Percentiles rank a stretch among this genome's conserved stretches.
These are phyloP conservation scores for Xenopus laevis DNA, from an alignment of 2,113 vertebrate genomes.

Conservation along the genomic window DNA sequence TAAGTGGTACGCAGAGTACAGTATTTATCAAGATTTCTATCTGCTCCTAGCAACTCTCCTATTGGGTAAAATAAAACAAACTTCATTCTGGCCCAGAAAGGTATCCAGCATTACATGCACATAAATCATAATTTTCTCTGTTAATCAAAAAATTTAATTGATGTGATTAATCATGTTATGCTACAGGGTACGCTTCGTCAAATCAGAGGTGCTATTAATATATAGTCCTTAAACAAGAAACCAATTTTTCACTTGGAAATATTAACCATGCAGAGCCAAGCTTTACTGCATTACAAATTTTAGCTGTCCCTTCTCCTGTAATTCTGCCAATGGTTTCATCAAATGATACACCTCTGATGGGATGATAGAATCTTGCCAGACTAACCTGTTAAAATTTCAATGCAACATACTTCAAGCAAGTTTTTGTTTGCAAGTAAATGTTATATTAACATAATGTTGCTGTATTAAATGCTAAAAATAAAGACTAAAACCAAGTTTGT, in stretches of 20 bases:
- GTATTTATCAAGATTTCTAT: not conserved
- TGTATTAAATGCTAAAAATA: too few relatives aligned
- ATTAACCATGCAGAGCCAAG: not conserved
- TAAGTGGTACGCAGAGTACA: not conserved
- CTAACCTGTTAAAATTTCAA: too few relatives aligned
- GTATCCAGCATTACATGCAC: constrained; percentile 10
- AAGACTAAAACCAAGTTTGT: too few relatives aligned
- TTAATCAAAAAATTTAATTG: constrained; percentile 36
- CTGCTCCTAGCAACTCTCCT: constrained; percentile 4
- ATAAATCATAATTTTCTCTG: constrained; percentile 37
- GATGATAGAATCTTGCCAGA: too few relatives aligned
- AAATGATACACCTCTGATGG: too few relatives aligned
- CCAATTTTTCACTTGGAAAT: not conserved
- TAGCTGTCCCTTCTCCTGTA: too few relatives aligned
- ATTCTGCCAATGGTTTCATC: too few relatives aligned
- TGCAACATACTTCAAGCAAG: too few relatives aligned
- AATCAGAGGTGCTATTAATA: constrained; percentile 1
- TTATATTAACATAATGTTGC: too few relatives aligned
- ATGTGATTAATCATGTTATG: constrained; percentile 35
- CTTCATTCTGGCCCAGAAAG: not conserved
- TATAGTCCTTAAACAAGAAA: not conserved
- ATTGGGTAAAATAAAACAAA: constrained; percentile 5
- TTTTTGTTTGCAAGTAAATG: too few relatives aligned
- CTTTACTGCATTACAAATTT: too few relatives aligned
- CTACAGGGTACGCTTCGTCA: constrained; percentile 9